Evolutionary conservation across 2,888 invertebrate genomes (phyloP).

Genomic region (Cynaeus angustus): DNA sequence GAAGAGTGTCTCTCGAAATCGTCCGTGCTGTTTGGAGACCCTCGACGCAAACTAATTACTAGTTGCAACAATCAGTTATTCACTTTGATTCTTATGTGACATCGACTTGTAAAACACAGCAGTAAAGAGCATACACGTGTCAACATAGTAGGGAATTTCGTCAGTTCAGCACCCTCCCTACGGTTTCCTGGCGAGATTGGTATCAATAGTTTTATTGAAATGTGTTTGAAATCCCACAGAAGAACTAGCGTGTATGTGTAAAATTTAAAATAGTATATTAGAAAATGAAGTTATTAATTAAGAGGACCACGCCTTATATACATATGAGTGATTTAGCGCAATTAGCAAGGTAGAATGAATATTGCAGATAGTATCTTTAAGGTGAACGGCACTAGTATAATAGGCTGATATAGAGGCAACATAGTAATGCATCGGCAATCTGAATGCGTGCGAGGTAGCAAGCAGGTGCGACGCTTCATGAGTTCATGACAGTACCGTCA

Average conservation of each 20-base stretch:
- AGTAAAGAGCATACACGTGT: slow-evolving; percentile 62
- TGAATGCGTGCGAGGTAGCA: slow-evolving; percentile 49
- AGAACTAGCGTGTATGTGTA: slow-evolving; percentile 49
- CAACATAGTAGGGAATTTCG: slow-evolving; percentile 55
- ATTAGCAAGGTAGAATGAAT: slow-evolving; percentile 60
- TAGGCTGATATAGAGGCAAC: slow-evolving; percentile 40
- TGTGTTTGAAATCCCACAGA: slow-evolving; percentile 59
- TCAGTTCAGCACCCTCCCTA: slow-evolving; percentile 39
- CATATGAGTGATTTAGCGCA: slow-evolving; percentile 61
- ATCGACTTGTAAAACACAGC: slow-evolving; percentile 61
- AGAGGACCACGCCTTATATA: slow-evolving; percentile 57
- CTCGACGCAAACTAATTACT: slow-evolving; percentile 64
- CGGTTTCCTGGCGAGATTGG: slow-evolving; percentile 59
- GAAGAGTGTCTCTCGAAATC: slow-evolving; percentile 69
- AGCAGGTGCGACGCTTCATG: slow-evolving; percentile 54
- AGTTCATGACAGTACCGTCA: slow-evolving; percentile 53
- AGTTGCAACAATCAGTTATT: slow-evolving; percentile 65
- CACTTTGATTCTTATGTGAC: slow-evolving; percentile 54
- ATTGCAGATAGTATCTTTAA: slow-evolving; percentile 59
- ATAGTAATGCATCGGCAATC: slow-evolving; percentile 48
- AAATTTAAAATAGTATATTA: slow-evolving; percentile 10
- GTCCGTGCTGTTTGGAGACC: slow-evolving; percentile 67
- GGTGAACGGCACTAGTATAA: slow-evolving; percentile 58
- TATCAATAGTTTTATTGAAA: slow-evolving; percentile 66
- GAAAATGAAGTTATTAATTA: slow-evolving; percentile 55